Conservation (phyloP, 2,888 invertebrate genomes). For the Tetragonisca angustula region DNA sequence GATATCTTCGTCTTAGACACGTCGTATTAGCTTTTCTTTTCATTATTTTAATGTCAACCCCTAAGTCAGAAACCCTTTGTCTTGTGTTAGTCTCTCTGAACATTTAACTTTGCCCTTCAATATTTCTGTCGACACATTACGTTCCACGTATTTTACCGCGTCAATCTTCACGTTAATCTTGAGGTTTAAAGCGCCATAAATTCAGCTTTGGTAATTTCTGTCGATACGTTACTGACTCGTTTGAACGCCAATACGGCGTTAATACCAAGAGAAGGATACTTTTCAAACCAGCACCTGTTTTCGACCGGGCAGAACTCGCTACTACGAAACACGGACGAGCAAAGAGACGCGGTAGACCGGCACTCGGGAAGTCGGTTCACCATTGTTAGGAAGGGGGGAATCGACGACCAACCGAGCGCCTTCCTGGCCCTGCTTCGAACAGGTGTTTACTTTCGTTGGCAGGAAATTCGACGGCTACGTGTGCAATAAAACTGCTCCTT, state of each 20-base stretch:
- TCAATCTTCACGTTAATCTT: no score
- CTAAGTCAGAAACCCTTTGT: no score
- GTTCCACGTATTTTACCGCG: no score
- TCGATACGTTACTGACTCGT: no score
- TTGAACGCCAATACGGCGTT: background rate
- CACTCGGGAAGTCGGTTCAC: slow-evolving; percentile 69
- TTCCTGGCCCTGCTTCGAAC: slow-evolving; percentile 63
- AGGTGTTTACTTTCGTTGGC: slow-evolving; percentile 71
- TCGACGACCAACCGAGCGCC: slow-evolving; percentile 63
- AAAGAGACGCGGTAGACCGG: slow-evolving; percentile 53
- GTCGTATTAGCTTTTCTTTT: no score
- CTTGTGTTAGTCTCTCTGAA: no score
- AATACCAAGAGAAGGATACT: background rate
- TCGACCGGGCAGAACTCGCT: slow-evolving; percentile 54
- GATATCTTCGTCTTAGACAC: no score
- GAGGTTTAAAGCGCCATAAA: no score
- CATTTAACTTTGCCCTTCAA: no score
- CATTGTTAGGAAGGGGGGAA: slow-evolving; percentile 66
- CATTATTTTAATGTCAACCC: no score
- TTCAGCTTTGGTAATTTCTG: no score
- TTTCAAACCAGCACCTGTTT: slow-evolving; percentile 27
- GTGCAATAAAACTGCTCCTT: slow-evolving; percentile 13
- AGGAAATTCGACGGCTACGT: slow-evolving; percentile 50
- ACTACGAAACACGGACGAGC: slow-evolving; percentile 61
- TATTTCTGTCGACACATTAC: background rate